A percentile compares a stretch with the other conserved stretches of the same genome.
phyloP scores from a whole-genome alignment of 2,797 vertebrate species.

The Pseudochaenichthys georgianus region DNA sequence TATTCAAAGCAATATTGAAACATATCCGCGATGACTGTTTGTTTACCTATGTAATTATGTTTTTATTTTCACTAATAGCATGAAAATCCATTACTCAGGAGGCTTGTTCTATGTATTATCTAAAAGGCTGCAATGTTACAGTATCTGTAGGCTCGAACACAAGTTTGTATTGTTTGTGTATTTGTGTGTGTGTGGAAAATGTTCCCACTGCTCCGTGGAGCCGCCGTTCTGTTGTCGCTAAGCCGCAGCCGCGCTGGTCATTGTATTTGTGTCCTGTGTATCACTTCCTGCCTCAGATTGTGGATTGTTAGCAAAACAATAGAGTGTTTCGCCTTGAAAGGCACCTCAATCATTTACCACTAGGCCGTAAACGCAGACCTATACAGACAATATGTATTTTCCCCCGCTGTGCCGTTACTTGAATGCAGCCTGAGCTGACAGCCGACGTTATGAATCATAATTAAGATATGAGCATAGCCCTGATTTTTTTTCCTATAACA shows the following conservation, averaged over 20 bases:
- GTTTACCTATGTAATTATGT: background rate
- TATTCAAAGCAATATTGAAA: slow-evolving; percentile 13
- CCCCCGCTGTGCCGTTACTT: slow-evolving; percentile 36
- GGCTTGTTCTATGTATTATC: background rate
- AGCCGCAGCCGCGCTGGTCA: slow-evolving; percentile 68
- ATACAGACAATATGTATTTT: slow-evolving; percentile 64
- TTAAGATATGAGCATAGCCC: slow-evolving; percentile 36
- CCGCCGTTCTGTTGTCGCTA: slow-evolving; percentile 65
- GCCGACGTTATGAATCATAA: slow-evolving; percentile 55
- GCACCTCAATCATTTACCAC: slow-evolving; percentile 73
- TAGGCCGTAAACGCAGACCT: slow-evolving; percentile 50
- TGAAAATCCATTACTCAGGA: background rate
- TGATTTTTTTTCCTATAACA: slow-evolving; percentile 1
- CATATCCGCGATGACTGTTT: background rate
- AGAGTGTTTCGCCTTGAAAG: slow-evolving; percentile 74
- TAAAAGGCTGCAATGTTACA: background rate
- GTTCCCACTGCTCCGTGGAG: slow-evolving; percentile 77
- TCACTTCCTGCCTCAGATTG: slow-evolving; percentile 79
- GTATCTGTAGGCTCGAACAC: background rate
- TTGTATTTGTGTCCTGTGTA: slow-evolving; percentile 82
- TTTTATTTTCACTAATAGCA: background rate
- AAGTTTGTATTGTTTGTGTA: slow-evolving; percentile 25
- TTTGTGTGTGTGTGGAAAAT: slow-evolving; percentile 45
- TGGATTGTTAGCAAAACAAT: slow-evolving; percentile 81
- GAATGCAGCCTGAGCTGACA: slow-evolving; percentile 37